A percentile compares a stretch with the other conserved stretches of the same genome.
phyloP scores from a whole-genome alignment of 2,113 vertebrate genomes.

The Illadopsis cleaveri region DNA sequence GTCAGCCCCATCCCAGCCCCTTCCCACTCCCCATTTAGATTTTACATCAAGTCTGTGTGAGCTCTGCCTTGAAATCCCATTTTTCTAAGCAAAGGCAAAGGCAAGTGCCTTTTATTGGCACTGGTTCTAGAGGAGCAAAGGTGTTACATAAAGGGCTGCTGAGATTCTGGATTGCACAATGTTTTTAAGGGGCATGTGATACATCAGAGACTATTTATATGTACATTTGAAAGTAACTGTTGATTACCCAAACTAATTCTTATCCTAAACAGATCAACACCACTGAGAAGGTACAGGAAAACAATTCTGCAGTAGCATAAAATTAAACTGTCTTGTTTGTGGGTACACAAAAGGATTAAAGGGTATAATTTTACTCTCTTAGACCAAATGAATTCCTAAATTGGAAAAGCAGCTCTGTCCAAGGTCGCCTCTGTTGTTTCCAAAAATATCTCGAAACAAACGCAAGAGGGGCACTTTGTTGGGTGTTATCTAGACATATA shows the following conservation, averaged over 20 bases:
- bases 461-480: constrained; percentile 89
- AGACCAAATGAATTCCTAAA: constrained; percentile 86
- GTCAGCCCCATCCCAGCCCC: constrained; percentile 27
- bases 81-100: constrained; percentile 55
- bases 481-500: constrained; percentile 90
- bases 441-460: constrained; percentile 90
- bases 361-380: constrained; percentile 66
- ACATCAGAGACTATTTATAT: neutral
- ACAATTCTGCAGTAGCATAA: neutral
- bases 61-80: constrained; percentile 51
- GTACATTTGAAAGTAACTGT: constrained; percentile 24
- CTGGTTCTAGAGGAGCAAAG: constrained; percentile 33
- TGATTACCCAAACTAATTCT: constrained; percentile 36
- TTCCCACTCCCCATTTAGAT: constrained; percentile 65
- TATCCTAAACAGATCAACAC: neutral
- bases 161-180: constrained; percentile 25
- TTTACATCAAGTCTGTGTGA: constrained; percentile 52
- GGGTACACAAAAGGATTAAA: constrained; percentile 15
- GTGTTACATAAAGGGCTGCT: neutral
- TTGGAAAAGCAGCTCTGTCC: constrained; percentile 85
- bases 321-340: neutral
- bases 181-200: constrained; percentile 23
- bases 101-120: neutral
- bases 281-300: neutral
- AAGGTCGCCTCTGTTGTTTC: constrained; percentile 88